Conservation (phyloP, 2,888 invertebrate species). For the Tiliacea citrago region DNA sequence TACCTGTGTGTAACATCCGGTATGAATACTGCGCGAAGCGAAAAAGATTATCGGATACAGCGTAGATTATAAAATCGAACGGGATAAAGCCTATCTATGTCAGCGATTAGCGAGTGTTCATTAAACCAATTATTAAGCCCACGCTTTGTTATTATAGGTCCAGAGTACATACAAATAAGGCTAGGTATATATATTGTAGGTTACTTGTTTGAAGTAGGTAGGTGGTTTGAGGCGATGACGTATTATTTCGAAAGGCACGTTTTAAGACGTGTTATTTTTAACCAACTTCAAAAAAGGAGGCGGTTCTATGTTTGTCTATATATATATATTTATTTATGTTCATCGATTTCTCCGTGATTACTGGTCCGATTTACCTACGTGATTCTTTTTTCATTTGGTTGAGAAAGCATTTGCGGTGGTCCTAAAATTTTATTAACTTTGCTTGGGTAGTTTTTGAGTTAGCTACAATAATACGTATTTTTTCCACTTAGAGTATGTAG, state of each 20-base stretch:
- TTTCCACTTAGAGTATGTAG: too few species aligned
- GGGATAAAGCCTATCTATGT: constrained; percentile 42
- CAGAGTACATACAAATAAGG: constrained; percentile 9
- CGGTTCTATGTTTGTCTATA: too few species aligned
- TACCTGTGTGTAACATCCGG: constrained; percentile 21
- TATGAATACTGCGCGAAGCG: constrained; percentile 55
- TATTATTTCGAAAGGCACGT: constrained; percentile 22
- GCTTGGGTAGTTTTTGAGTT: too few species aligned
- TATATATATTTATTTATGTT: too few species aligned
- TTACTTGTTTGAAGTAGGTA: constrained; percentile 10
- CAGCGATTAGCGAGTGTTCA: constrained; percentile 38
- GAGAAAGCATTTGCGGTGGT: too few species aligned
- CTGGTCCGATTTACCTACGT: too few species aligned
- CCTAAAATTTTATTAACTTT: too few species aligned
- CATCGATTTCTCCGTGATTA: too few species aligned
- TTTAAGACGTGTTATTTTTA: constrained; percentile 17
- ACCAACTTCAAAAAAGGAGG: too few species aligned
- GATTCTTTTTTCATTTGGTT: too few species aligned
- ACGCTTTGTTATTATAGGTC: constrained; percentile 26
- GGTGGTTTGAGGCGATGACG: constrained; percentile 27
- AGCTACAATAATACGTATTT: too few species aligned
- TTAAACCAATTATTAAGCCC: constrained; percentile 41
- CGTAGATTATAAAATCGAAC: constrained; percentile 68
- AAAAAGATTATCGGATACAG: constrained; percentile 70
- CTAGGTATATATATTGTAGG: neutral